These are phyloP conservation scores for Neotoma lepida DNA, from an alignment of 2,113 vertebrate species.

Conservation along the genomic window DNA sequence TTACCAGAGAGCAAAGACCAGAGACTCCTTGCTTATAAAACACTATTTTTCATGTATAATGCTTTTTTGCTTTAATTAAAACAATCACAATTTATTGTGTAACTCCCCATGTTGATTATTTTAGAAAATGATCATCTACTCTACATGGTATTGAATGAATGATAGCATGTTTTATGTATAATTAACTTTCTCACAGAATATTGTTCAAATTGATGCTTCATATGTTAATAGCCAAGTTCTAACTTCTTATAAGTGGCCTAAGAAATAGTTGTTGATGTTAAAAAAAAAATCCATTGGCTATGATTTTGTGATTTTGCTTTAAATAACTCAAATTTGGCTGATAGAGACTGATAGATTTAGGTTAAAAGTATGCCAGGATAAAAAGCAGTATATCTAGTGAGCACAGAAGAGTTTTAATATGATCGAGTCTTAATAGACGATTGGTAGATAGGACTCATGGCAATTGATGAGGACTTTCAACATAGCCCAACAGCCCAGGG, in stretches of 20 bases:
- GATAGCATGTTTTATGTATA: not conserved
- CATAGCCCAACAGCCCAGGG: not conserved
- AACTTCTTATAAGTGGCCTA: not conserved
- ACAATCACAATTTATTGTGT: not conserved
- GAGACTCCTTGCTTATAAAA: not conserved
- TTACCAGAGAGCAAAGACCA: not conserved
- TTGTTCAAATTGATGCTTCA: not conserved
- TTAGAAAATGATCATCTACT: not conserved
- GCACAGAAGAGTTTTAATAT: not conserved
- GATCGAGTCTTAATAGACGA: not conserved
- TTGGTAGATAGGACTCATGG: not conserved
- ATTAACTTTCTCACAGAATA: not conserved
- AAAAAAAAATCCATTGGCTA: not conserved
- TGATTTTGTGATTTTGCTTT: constrained; percentile 17
- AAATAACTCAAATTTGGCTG: not conserved
- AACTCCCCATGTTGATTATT: not conserved
- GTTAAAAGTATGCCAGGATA: not conserved
- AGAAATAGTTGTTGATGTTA: not conserved
- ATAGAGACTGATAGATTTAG: not conserved
- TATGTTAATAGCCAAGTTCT: not conserved
- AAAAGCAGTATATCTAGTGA: not conserved
- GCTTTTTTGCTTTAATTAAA: not conserved
- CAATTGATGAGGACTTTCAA: not conserved
- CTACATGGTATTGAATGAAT: not conserved
- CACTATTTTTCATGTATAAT: not conserved